Evolutionary conservation across 2,888 invertebrate species (phyloP), one percentile per base, ranked within the genome.

Genomic region (Cacoxenus indagator): DNA sequence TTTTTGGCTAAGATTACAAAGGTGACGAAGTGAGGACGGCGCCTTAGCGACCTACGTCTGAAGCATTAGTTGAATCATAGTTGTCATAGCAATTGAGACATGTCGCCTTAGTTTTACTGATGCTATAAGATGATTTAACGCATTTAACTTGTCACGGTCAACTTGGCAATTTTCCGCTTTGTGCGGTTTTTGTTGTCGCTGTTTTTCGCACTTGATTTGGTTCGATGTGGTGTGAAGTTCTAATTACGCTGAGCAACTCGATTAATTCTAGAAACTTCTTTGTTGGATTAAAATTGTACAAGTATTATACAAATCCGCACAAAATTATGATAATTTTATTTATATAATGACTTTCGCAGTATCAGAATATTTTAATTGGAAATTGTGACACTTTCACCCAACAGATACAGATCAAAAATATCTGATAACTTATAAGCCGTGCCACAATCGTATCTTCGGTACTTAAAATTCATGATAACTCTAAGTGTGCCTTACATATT

Each of bases 301-400:
- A n/a, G 59, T 43, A 26, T 57, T 62, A n/a, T n/a, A n/a, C n/a
- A 62, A 62, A 46, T 67, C 17, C 55, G 64, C 14, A 45, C 45
- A 31, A 55, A 64, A 64, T 67, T 67, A 67, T 54, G 27, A 61
- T 45, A 45, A 14, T 61, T 27, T 68, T 72, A 64, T 73, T 70
- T 65, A 68, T 66, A 22, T 65, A 61, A 48, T 57, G 19, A 8
- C 24, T 37, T 37, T 57, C 65, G 45, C 31, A 67, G 61, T 9
- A 73, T 75, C 73, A 70, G 81, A 77, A 68, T 67, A 69, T 78
- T 76, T 74, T 74, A 82, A 80, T 80, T 80, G 75, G 74, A 70
- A 72, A 71, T 48, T 54, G 24, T 43, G 14, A 37, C 22, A 17
- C 51, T 22, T n/a, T 22, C 5, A 17, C 22, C 9, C 22, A 68